Conservation (phyloP, 1,140 invertebrate genomes). For the Pogonomyrmex barbatus region DNA sequence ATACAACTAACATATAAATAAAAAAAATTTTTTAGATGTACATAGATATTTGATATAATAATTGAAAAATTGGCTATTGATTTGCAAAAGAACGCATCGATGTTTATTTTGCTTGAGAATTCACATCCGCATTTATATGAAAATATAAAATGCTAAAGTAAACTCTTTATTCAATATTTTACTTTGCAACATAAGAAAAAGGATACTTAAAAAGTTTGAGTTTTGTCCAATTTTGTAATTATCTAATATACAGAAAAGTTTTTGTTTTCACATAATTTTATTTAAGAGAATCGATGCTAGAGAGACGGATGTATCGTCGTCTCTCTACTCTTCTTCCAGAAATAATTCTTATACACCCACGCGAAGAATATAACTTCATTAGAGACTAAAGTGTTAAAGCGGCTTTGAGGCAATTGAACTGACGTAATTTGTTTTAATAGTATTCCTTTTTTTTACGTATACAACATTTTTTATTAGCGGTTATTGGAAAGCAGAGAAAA, state of each 20-base stretch:
- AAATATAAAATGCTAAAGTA: not conserved
- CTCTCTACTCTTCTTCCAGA: not conserved
- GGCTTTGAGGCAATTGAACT: slow-evolving; percentile 4
- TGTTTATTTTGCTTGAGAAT: not conserved
- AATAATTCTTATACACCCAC: not conserved
- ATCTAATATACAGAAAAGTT: not conserved
- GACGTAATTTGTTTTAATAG: not conserved
- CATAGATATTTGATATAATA: not conserved
- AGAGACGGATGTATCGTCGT: not conserved
- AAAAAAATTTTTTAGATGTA: too few species aligned
- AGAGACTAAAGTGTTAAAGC: slow-evolving; percentile 5
- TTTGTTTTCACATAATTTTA: not conserved
- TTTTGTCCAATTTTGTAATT: not conserved
- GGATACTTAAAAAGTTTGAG: not conserved
- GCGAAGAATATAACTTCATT: slow-evolving; percentile 26
- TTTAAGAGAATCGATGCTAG: not conserved
- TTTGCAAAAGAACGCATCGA: not conserved
- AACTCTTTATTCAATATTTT: not conserved
- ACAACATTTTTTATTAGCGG: not conserved
- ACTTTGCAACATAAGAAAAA: not conserved
- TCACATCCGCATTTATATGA: not conserved
- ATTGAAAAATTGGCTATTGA: not conserved
- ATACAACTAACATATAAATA: not conserved
- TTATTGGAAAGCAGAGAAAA: not conserved
- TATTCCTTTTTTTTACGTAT: slow-evolving; percentile 1